Evolutionary conservation across 2,888 invertebrate species (phyloP).

Genomic region (Dorcus parallelipipedus): DNA sequence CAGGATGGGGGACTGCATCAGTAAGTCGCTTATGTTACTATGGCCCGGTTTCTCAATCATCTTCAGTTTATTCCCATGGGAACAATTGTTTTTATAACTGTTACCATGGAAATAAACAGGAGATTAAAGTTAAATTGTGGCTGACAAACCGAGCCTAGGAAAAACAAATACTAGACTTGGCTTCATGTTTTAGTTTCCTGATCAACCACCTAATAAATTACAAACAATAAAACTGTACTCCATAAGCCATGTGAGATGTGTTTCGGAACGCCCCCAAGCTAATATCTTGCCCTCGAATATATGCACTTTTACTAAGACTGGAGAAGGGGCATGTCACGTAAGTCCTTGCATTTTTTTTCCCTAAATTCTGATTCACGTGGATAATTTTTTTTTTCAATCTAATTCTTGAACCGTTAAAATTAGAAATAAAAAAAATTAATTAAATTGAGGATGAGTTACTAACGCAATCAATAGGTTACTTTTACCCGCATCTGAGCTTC

Average conservation of each 20-base stretch:
- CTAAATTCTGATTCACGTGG: neutral
- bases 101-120: too few relatives aligned
- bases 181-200: slow-evolving; percentile 17
- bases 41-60: too few relatives aligned
- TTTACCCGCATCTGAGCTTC: too few relatives aligned
- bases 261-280: slow-evolving; percentile 42
- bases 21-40: slow-evolving; percentile 8
- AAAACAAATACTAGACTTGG: neutral
- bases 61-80: too few relatives aligned
- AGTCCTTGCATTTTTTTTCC: neutral
- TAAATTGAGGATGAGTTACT: too few relatives aligned
- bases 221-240: slow-evolving; percentile 54
- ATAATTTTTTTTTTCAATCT: too few relatives aligned
- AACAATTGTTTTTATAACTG: too few relatives aligned
- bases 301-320: slow-evolving; percentile 31
- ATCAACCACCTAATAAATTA: slow-evolving; percentile 48
- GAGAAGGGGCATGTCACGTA: slow-evolving; percentile 36
- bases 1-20: slow-evolving; percentile 25
- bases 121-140: too few relatives aligned
- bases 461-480: too few relatives aligned
- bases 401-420: too few relatives aligned
- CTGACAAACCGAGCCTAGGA: neutral
- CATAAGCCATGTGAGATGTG: slow-evolving; percentile 49
- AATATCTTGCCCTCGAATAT: slow-evolving; percentile 22
- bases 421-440: too few relatives aligned